Percentiles rank a stretch among this genome's conserved stretches.
phyloP scores from a whole-genome alignment of 2,888 invertebrate species.

The Campoletis raptor region DNA sequence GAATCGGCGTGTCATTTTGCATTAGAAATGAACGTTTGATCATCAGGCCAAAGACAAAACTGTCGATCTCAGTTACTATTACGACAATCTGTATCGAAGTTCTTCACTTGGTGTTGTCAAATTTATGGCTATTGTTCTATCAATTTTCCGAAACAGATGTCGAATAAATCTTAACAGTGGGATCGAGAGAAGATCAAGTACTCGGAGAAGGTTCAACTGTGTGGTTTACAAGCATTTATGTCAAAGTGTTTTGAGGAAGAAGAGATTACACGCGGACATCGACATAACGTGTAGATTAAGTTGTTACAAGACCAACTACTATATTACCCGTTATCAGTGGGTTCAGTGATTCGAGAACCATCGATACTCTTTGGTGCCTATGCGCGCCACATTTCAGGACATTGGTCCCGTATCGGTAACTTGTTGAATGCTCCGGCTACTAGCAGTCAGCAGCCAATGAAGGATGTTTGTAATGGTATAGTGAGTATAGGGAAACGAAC shows the following conservation, averaged over 20 bases:
- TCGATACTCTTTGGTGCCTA: conserved; percentile 28
- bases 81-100: background rate
- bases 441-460: conserved; percentile 53
- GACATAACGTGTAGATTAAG: background rate
- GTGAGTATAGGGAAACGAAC: conserved; percentile 45
- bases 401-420: conserved; percentile 78
- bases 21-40: background rate
- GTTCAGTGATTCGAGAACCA: conserved; percentile 30
- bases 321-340: conserved; percentile 26
- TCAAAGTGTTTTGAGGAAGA: background rate
- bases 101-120: background rate
- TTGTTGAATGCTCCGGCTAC: conserved; percentile 76
- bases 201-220: background rate
- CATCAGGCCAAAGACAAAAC: background rate
- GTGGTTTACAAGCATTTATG: background rate
- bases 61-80: background rate
- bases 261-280: background rate
- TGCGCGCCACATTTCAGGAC: conserved; percentile 59
- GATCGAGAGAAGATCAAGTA: background rate
- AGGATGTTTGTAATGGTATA: conserved; percentile 39
- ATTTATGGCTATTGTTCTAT: background rate
- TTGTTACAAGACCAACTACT: background rate
- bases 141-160: background rate
- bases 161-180: background rate
- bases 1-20: background rate